phyloP scores from a whole-genome alignment of 2,888 invertebrate species.

The Alentia gelatinosa region DNA sequence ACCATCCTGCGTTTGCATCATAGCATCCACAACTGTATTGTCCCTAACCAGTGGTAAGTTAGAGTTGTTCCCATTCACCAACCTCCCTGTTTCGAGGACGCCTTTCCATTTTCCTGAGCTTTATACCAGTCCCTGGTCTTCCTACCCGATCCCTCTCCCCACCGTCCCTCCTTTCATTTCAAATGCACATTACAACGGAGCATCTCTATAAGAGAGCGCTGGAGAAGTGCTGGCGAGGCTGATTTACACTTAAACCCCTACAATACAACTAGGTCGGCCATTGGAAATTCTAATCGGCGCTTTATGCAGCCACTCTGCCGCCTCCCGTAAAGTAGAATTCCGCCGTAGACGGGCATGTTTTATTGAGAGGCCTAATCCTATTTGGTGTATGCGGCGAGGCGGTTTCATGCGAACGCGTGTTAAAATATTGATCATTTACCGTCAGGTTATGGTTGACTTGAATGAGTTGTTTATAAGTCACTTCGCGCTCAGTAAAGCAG shows the following conservation, averaged over 20 bases:
- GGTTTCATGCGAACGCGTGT: neutral
- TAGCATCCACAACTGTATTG: too few species aligned
- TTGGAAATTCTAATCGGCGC: conserved; percentile 35
- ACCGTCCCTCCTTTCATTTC: neutral
- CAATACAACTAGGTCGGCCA: conserved; percentile 38
- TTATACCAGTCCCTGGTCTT: neutral
- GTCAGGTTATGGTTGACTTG: conserved; percentile 32
- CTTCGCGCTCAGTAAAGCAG: neutral
- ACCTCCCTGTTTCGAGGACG: too few species aligned
- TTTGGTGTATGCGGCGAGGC: conserved; percentile 18
- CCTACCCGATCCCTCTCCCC: neutral
- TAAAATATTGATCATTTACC: conserved; percentile 39
- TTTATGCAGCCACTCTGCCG: neutral
- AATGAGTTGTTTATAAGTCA: conserved; percentile 43
- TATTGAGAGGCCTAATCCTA: conserved; percentile 14
- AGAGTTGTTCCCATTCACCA: too few species aligned
- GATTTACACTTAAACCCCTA: conserved; percentile 12
- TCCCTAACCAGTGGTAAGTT: too few species aligned
- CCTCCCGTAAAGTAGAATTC: neutral
- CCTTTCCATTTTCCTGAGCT: neutral
- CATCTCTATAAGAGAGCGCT: neutral
- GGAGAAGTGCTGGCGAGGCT: neutral
- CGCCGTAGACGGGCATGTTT: conserved; percentile 21
- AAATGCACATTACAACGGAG: neutral
- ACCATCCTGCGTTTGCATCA: too few species aligned